Evolutionary conservation across 2,113 vertebrate species (phyloP), one percentile per base, ranked within the genome.

Genomic region (Plecturocebus donacophilus): DNA sequence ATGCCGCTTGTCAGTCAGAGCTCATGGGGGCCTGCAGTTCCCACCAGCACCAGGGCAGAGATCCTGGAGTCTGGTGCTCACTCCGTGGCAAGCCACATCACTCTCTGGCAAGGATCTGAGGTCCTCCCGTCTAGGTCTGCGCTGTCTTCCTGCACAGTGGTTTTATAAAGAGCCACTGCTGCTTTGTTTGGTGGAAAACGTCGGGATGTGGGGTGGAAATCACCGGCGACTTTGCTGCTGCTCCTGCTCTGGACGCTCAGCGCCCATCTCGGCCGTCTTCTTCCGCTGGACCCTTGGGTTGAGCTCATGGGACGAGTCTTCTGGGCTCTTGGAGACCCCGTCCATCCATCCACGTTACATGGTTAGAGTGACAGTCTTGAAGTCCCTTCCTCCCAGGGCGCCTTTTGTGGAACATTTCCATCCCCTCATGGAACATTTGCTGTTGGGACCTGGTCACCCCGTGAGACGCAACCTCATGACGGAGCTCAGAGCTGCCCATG

Each of bases 381-480:
- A 23, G 70, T 11, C 35, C 42, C 19, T 19, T 40, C 30, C 14
- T 90, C 14, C 27, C 52, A 13, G 19, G 68, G 38, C 4, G 25
- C 47, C 23, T 47, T 75, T 77, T 32, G 20, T 14, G 14, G 35
- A 17, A 19, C 4, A 4, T 3, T 11, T 25, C 61, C 12, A 64
- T 64, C 42, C 21, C 21, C 42, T 40, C 27, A 13, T 0, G 8
- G 35, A 19, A 16, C 10, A 1, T 17, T 58, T 16, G 7, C 10
- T 21, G 13, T 32, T 25, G 6, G 14, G 40, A 19, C 9, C 25
- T 5, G 25, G 81, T 49, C 4, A 23, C 3, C 12, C 4, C 0
- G 1, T 1, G 64, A 49, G 42, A 49, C 30, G 64, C 25, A 38
- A 10, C 17, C 45, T 9, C 6, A 0, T 27, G 35, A 17, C 40